A percentile compares a stretch with the other conserved stretches of the same genome.
phyloP scores from a whole-genome alignment of 2,113 vertebrate genomes.

The Echinops telfairi region DNA sequence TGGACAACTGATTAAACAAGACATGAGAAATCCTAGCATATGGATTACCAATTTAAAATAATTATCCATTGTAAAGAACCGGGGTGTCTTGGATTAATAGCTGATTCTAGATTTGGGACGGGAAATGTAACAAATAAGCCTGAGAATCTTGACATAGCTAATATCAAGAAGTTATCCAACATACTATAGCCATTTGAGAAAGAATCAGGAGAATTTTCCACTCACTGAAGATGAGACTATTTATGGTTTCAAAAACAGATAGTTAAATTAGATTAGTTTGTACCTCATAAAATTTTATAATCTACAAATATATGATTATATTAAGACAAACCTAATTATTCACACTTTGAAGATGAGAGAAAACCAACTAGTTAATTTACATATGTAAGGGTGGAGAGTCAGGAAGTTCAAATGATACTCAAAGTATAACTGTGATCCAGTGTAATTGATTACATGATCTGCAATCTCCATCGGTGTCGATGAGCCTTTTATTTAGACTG shows the following conservation, averaged over 20 bases:
- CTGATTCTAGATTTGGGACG: neutral
- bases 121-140: neutral
- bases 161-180: neutral
- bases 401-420: neutral
- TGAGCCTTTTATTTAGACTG: neutral
- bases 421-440: neutral
- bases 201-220: neutral
- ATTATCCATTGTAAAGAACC: neutral
- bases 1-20: neutral
- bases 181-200: neutral
- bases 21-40: neutral
- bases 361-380: neutral
- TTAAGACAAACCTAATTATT: neutral
- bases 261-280: neutral
- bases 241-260: neutral
- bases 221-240: neutral
- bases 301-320: neutral
- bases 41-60: neutral
- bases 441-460: neutral
- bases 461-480: neutral
- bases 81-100: neutral
- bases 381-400: neutral
- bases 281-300: conserved; percentile 1
- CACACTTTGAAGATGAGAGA: neutral
- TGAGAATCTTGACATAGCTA: neutral